phyloP scores from a whole-genome alignment of 2,888 invertebrate species.

The Hemistola chrysoprasaria region DNA sequence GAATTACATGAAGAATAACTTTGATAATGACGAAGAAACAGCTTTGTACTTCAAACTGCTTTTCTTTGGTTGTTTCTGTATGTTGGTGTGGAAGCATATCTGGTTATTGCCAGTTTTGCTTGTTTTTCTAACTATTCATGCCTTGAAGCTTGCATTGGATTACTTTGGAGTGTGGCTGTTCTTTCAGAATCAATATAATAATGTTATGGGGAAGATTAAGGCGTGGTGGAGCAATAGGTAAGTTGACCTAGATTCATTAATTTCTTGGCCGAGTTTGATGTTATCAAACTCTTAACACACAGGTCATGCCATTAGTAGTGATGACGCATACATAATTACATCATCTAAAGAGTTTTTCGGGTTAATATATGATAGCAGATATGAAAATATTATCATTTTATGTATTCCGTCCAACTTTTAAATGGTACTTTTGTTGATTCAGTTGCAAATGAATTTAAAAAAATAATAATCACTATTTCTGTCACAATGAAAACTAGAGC shows the following conservation, averaged over 20 bases:
- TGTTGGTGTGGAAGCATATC: conserved; percentile 93
- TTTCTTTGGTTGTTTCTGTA: conserved; percentile 91
- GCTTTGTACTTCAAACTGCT: conserved; percentile 89
- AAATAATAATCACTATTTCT: too few species aligned
- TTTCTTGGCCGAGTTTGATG: neutral
- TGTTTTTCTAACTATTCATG: conserved; percentile 88
- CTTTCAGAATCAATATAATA: conserved; percentile 68
- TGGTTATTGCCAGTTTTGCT: conserved; percentile 91
- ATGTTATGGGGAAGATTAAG: conserved; percentile 58
- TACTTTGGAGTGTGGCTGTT: conserved; percentile 79
- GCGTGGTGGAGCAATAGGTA: conserved; percentile 85
- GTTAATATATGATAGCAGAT: neutral
- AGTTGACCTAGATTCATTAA: conserved; percentile 6
- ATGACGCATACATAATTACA: conserved; percentile 1
- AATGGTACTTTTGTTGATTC: too few species aligned
- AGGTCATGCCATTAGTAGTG: too few species aligned
- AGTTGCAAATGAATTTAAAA: too few species aligned
- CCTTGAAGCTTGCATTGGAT: conserved; percentile 75
- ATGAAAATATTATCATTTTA: too few species aligned
- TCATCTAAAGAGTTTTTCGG: neutral
- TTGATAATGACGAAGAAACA: conserved; percentile 81
- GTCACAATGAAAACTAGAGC: too few species aligned
- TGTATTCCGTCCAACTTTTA: too few species aligned
- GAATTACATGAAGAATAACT: conserved; percentile 67
- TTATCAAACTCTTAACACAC: conserved; percentile 1